A percentile compares a stretch with the other conserved stretches of the same genome.
Evolutionary conservation across 2,797 vertebrate genomes (phyloP).

Genomic region (Phrynocephalus vlangalii): DNA sequence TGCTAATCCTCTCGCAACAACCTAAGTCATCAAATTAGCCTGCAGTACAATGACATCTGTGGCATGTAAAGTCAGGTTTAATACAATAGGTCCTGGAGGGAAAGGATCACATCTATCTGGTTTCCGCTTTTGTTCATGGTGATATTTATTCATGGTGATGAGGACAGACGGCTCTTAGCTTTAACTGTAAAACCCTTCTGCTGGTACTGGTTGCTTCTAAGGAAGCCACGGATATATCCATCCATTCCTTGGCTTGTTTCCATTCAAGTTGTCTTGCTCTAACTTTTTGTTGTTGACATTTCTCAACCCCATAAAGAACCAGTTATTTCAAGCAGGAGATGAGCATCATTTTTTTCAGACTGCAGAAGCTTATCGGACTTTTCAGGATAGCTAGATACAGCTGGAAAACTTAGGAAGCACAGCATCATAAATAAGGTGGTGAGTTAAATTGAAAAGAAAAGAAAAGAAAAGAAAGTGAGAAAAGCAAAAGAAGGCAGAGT

Average conservation of each 20-base stretch:
- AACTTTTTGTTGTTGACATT: not conserved
- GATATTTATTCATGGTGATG: slow-evolving; percentile 38
- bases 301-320: not conserved
- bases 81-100: slow-evolving; percentile 51
- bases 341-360: not conserved
- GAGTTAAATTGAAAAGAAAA: too few species aligned
- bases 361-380: not conserved
- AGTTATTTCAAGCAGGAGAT: not conserved
- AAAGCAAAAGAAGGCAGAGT: too few species aligned
- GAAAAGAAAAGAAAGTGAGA: too few species aligned
- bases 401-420: not conserved
- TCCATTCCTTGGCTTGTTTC: not conserved
- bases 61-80: slow-evolving; percentile 32
- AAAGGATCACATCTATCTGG: slow-evolving; percentile 10
- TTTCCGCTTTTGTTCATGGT: slow-evolving; percentile 10
- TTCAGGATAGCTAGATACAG: not conserved
- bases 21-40: slow-evolving; percentile 67
- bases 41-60: slow-evolving; percentile 61
- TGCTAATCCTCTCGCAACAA: slow-evolving; percentile 76
- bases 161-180: not conserved
- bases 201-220: not conserved
- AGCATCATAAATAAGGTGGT: not conserved
- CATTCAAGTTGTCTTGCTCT: not conserved
- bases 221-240: slow-evolving; percentile 10
- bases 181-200: not conserved